Conservation (phyloP, 2,113 vertebrate genomes). For the Hypocryptadius cinnamomeus region DNA sequence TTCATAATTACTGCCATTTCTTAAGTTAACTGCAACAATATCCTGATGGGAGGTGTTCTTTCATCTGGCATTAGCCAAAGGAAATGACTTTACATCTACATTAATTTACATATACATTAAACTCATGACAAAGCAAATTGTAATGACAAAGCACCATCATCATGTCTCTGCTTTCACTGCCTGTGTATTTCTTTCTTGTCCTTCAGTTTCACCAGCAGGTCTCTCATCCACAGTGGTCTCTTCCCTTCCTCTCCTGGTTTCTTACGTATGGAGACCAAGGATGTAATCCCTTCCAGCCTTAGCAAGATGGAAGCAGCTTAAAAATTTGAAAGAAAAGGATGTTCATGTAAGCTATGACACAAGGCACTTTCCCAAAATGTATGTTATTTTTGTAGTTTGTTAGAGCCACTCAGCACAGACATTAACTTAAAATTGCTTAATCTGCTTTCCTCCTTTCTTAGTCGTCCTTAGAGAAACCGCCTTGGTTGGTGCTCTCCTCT, state of each 20-base stretch:
- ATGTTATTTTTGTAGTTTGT: not conserved
- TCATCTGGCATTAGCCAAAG: not conserved
- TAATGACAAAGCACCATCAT: not conserved
- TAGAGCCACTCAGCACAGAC: not conserved
- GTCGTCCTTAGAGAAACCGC: not conserved
- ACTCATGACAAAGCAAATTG: not conserved
- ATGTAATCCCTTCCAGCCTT: not conserved
- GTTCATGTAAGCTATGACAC: not conserved
- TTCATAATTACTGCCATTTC: not conserved
- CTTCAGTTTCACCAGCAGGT: not conserved
- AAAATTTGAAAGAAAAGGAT: not conserved
- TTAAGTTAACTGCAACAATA: not conserved
- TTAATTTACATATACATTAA: not conserved
- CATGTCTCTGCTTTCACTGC: not conserved
- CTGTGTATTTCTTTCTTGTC: not conserved
- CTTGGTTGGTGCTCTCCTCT: not conserved
- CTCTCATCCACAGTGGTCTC: not conserved
- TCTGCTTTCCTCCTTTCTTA: not conserved
- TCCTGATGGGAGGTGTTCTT: not conserved
- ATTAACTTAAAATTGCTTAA: not conserved
- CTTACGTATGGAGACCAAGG: not conserved
- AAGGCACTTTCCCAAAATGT: not conserved
- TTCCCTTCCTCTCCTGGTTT: not conserved
- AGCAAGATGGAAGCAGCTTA: not conserved
- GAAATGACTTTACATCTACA: not conserved